Evolutionary conservation across 2,113 vertebrate genomes (phyloP).

Genomic region (Oncorhynchus kisutch): DNA sequence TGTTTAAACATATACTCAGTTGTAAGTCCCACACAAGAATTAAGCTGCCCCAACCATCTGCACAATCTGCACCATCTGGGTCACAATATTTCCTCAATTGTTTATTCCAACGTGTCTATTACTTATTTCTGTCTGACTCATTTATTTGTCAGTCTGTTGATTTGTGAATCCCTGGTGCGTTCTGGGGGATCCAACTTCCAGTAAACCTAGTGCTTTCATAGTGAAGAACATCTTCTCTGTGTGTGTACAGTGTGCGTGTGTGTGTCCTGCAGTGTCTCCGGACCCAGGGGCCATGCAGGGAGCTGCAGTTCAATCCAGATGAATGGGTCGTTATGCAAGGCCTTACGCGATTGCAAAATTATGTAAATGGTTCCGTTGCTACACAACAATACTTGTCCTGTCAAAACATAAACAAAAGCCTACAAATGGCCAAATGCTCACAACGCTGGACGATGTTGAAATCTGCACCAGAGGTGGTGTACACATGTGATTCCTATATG

Average conservation of each 20-base stretch:
- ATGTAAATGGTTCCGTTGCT: slow-evolving; percentile 75
- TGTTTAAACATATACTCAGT: too few relatives aligned
- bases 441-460: slow-evolving; percentile 47
- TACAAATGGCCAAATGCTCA: slow-evolving; percentile 59
- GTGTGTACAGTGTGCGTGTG: slow-evolving; percentile 11
- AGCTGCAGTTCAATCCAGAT: slow-evolving; percentile 65
- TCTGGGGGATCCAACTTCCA: too few relatives aligned
- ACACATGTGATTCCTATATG: slow-evolving; percentile 32
- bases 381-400: slow-evolving; percentile 69
- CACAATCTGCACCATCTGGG: too few relatives aligned
- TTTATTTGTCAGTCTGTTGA: too few relatives aligned
- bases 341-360: slow-evolving; percentile 72
- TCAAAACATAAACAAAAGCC: slow-evolving; percentile 72
- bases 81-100: too few relatives aligned
- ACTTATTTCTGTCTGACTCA: too few relatives aligned
- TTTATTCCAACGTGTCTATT: too few relatives aligned
- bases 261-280: slow-evolving; percentile 42
- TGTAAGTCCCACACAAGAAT: too few relatives aligned
- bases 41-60: too few relatives aligned
- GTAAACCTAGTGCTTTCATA: too few relatives aligned
- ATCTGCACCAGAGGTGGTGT: slow-evolving; percentile 40
- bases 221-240: not conserved
- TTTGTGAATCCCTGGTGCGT: too few relatives aligned
- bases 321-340: slow-evolving; percentile 72
- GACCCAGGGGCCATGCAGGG: slow-evolving; percentile 63